Percentiles rank a stretch among this genome's conserved stretches.
Conservation (phyloP, 1,140 invertebrate genomes). For the Drosophila ironensis region DNA sequence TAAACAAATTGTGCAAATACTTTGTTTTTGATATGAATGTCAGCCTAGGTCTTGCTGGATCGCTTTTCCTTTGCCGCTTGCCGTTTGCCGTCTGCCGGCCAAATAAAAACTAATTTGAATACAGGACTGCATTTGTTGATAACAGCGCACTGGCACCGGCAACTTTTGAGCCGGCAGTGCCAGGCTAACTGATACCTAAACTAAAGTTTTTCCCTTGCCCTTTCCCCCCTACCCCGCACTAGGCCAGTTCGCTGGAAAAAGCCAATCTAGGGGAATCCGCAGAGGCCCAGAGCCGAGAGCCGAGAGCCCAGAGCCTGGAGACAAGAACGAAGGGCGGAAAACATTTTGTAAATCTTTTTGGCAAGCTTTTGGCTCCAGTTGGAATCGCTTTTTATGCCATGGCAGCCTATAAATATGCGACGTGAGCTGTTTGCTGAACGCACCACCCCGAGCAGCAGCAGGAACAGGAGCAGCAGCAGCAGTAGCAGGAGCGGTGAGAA, state of each 20-base stretch:
- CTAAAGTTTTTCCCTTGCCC: constrained; percentile 7
- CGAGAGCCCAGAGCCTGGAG: no score
- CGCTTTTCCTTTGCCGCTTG: constrained; percentile 1
- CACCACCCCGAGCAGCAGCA: constrained; percentile 8
- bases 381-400: constrained; percentile 78
- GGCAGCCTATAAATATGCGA: constrained; percentile 79
- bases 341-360: constrained; percentile 77
- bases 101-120: constrained; percentile 75
- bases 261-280: constrained; percentile 3
- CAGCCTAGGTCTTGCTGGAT: constrained; percentile 6
- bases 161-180: constrained; percentile 45
- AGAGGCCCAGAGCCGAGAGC: no score
- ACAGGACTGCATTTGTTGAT: constrained; percentile 65
- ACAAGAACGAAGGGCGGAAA: constrained; percentile 35
- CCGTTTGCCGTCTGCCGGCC: constrained; percentile 3
- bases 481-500: constrained; percentile 16
- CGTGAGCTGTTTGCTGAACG: constrained; percentile 70
- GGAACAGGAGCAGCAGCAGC: not conserved
- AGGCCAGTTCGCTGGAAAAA: not conserved
- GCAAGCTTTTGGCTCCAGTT: constrained; percentile 57
- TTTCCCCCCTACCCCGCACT: not conserved
- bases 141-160: constrained; percentile 27
- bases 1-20: constrained; percentile 75
- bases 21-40: constrained; percentile 58
- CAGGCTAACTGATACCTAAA: constrained; percentile 29